Conservation (phyloP, 2,797 vertebrate species). For the Anableps anableps region DNA sequence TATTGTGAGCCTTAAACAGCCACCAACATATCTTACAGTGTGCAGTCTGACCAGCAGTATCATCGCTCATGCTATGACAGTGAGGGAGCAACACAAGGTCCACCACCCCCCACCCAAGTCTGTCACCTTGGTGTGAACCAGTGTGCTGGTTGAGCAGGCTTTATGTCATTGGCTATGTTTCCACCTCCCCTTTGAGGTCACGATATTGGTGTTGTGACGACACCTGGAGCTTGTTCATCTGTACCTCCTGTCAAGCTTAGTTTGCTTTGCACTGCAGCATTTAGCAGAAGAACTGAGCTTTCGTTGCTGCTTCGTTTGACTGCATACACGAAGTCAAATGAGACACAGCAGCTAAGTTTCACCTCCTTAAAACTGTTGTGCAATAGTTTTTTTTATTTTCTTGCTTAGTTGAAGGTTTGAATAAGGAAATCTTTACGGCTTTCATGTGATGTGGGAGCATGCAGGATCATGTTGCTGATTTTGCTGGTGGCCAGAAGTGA, state of each 20-base stretch:
- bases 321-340: not conserved
- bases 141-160: not conserved
- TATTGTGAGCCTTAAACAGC: not conserved
- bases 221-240: slow-evolving; percentile 45
- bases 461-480: slow-evolving; percentile 47
- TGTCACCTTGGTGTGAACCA: slow-evolving; percentile 51
- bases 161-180: slow-evolving; percentile 45
- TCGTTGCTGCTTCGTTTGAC: not conserved
- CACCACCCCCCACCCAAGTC: slow-evolving; percentile 24
- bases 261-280: slow-evolving; percentile 15
- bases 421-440: slow-evolving; percentile 16
- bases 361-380: slow-evolving; percentile 15
- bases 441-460: slow-evolving; percentile 28
- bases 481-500: slow-evolving; percentile 15
- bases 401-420: slow-evolving; percentile 25
- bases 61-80: slow-evolving; percentile 55
- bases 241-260: slow-evolving; percentile 26
- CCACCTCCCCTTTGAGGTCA: slow-evolving; percentile 34
- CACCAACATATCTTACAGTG: slow-evolving; percentile 17
- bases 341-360: not conserved
- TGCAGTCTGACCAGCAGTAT: slow-evolving; percentile 37
- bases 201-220: slow-evolving; percentile 34
- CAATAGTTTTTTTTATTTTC: slow-evolving; percentile 5
- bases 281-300: not conserved
- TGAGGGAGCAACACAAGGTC: slow-evolving; percentile 46